phyloP scores from a whole-genome alignment of 2,113 vertebrate genomes.

The Astur gentilis region DNA sequence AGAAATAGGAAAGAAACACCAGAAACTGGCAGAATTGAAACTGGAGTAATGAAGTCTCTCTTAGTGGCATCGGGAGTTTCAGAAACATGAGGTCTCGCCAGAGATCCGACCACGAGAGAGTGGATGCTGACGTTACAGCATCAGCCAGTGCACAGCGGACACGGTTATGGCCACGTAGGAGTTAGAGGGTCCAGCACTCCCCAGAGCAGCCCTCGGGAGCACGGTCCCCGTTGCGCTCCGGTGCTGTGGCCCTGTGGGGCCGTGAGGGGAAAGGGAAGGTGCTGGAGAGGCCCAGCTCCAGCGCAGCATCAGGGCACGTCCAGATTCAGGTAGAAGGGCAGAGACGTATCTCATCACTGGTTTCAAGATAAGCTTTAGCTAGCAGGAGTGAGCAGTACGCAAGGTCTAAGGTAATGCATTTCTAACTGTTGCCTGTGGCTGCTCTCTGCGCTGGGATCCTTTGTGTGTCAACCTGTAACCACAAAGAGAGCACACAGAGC shows the following conservation, averaged over 20 bases:
- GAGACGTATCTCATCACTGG: not conserved
- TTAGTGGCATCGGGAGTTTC: not conserved
- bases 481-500: not conserved
- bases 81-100: not conserved
- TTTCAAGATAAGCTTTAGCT: not conserved
- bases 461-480: not conserved
- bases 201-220: not conserved
- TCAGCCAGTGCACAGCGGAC: accelerated
- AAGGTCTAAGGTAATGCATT: not conserved
- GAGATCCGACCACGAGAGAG: not conserved
- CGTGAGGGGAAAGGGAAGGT: not conserved
- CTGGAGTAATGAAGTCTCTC: not conserved
- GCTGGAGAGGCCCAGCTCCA: not conserved
- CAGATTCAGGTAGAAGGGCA: not conserved
- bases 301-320: accelerated
- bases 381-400: accelerated
- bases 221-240: accelerated
- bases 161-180: accelerated
- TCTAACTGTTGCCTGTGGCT: not conserved
- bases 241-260: not conserved
- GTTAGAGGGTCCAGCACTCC: not conserved
- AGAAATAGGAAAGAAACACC: not conserved
- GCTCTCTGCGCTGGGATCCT: not conserved
- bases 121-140: not conserved
- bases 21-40: not conserved